These are phyloP conservation scores for Chelidonichthys spinosus DNA, from an alignment of 2,797 vertebrate genomes.

Conservation along the genomic window DNA sequence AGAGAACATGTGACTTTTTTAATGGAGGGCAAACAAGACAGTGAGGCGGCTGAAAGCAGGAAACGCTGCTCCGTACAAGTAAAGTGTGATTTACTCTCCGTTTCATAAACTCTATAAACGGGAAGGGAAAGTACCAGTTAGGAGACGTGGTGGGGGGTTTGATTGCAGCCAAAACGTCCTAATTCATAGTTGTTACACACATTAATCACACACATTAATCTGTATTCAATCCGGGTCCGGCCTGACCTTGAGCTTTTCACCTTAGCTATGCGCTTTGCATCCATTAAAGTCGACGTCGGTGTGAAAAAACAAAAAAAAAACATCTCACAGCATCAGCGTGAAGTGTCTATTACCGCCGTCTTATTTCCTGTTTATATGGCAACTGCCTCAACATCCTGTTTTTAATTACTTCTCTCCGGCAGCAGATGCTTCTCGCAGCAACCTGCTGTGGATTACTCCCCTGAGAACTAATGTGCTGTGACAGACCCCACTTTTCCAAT, in stretches of 20 bases:
- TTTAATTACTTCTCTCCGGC: constrained; percentile 87
- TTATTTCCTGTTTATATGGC: constrained; percentile 88
- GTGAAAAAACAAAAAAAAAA: constrained; percentile 58
- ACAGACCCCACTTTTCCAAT: constrained; percentile 89
- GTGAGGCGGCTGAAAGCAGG: neutral
- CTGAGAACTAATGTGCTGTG: constrained; percentile 88
- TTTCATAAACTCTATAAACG: constrained; percentile 14
- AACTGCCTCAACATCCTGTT: constrained; percentile 87
- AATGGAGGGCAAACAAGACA: neutral
- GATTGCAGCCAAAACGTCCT: constrained; percentile 56
- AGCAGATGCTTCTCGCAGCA: constrained; percentile 86
- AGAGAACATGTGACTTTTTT: constrained; percentile 12
- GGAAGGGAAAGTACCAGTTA: constrained; percentile 31
- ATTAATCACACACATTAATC: constrained; percentile 76
- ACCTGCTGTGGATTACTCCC: constrained; percentile 86
- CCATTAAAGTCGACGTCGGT: constrained; percentile 75
- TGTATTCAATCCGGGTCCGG: constrained; percentile 75
- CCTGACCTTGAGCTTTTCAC: constrained; percentile 82
- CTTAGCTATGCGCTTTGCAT: constrained; percentile 79
- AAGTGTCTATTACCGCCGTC: constrained; percentile 85
- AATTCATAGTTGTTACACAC: constrained; percentile 64
- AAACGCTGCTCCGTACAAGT: constrained; percentile 6
- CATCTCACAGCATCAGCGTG: constrained; percentile 81
- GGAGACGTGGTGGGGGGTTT: constrained; percentile 37
- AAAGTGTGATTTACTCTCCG: constrained; percentile 15